Evolutionary conservation across 2,113 vertebrate species (phyloP), one percentile per base, ranked within the genome.

Genomic region (Pipa parva): DNA sequence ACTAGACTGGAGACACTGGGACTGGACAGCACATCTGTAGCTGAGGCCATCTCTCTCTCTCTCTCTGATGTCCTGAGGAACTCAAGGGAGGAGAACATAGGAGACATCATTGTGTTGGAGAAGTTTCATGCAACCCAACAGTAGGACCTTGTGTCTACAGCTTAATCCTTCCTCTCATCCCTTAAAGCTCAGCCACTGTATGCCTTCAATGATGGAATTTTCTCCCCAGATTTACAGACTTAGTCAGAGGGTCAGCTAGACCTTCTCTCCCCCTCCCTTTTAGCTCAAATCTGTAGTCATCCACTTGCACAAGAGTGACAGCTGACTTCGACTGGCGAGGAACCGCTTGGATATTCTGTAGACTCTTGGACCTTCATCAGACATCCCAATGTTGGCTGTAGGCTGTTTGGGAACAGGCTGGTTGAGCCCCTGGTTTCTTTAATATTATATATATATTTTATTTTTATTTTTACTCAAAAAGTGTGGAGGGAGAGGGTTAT

Each of bases 291-390:
- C 71, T 63, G 33, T 37, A 59, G 1, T 17, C 15, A 2, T 17
- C 37, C 13, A 4, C 36, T 3, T n/a, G 13, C 59, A 36, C 64
- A 7, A 83, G 83, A 78, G 73, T 82, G 77, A 83, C 81, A 78
- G 84, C 79, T 78, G 72, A 1, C 80, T 78, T 49, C 84, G 81
- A 80, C 83, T 75, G 62, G 84, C 84, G 81, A 84, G 69, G 83
- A 85, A 64, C 59, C 59, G 65, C 25, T 17, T 42, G 77, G 75
- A 72, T 79, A 81, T 77, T 63, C 74, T 84, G 78, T 76, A 78
- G 22, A 71, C 49, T 28, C 55, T 37, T 45, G 6, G 63, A 52
- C 55, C 36, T 20, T 26, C 17, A 11, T 50, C 28, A 55, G 54
- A 67, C 56, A 21, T 20, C 33, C 27, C 21, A 15, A 52, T 39